Evolutionary conservation across 2,113 vertebrate genomes (phyloP).

Genomic region (Heterochromis multidens): DNA sequence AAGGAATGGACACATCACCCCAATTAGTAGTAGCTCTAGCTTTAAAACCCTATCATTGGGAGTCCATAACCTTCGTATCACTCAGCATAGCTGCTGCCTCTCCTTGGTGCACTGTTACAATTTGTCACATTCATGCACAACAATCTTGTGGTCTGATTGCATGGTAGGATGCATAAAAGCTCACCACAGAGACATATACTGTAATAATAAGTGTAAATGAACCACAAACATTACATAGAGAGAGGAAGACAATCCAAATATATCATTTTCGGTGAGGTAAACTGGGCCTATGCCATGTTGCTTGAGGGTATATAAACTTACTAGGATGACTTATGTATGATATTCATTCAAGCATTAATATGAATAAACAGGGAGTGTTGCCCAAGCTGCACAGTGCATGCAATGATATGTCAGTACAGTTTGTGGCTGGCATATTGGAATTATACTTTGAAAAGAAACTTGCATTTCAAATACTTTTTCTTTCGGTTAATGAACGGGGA

Average conservation of each 20-base stretch:
- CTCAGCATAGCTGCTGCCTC: slow-evolving; percentile 20
- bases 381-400: background rate
- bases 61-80: slow-evolving; percentile 64
- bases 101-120: slow-evolving; percentile 13
- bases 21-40: slow-evolving; percentile 65
- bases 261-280: slow-evolving; percentile 14
- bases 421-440: background rate
- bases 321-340: slow-evolving; percentile 47
- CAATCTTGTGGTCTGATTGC: background rate
- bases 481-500: slow-evolving; percentile 46
- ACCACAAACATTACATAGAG: background rate
- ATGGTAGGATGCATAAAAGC: background rate
- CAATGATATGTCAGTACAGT: slow-evolving; percentile 1
- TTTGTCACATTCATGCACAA: slow-evolving; percentile 30
- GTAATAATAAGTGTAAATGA: background rate
- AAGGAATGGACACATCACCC: slow-evolving; percentile 62
- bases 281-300: slow-evolving; percentile 19
- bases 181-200: background rate
- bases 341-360: slow-evolving; percentile 22
- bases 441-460: slow-evolving; percentile 18
- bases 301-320: slow-evolving; percentile 18
- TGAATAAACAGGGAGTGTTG: slow-evolving; percentile 13
- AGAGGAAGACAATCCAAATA: slow-evolving; percentile 10
- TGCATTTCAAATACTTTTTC: slow-evolving; percentile 37
- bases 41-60: slow-evolving; percentile 66